Conservation (phyloP, 1,140 invertebrate species). For the Drosophila varians region DNA sequence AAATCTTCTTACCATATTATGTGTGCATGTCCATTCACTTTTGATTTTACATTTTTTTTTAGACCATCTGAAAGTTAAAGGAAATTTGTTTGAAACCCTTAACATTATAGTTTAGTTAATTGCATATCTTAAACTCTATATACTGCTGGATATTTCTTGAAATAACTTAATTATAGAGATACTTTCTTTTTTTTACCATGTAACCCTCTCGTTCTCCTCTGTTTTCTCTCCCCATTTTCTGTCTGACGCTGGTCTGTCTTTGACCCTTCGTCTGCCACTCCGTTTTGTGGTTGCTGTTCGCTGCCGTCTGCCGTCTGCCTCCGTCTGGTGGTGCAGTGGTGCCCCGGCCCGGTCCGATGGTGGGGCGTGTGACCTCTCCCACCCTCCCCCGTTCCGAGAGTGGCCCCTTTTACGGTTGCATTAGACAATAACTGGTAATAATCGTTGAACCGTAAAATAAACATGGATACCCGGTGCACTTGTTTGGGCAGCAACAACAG, state of each 20-base stretch:
- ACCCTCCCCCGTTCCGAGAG: slow-evolving; percentile 10
- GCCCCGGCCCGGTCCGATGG: slow-evolving; percentile 5
- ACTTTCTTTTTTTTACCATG: slow-evolving; percentile 3
- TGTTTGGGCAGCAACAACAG: slow-evolving; percentile 71
- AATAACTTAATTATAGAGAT: slow-evolving; percentile 5
- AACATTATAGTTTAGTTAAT: no score
- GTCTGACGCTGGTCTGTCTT: slow-evolving; percentile 27
- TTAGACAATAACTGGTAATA: slow-evolving; percentile 82
- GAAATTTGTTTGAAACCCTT: no score
- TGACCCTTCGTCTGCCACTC: slow-evolving; percentile 3
- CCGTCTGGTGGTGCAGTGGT: slow-evolving; percentile 3
- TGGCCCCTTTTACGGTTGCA: slow-evolving; percentile 68
- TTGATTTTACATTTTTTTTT: no score
- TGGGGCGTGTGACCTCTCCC: slow-evolving; percentile 20
- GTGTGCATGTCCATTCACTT: no score
- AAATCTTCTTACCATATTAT: no score
- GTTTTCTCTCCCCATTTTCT: not conserved
- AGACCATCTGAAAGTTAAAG: no score
- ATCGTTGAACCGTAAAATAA: slow-evolving; percentile 82
- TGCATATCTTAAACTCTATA: not conserved
- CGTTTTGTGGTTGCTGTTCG: slow-evolving; percentile 58
- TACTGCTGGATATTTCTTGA: not conserved
- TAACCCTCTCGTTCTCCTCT: slow-evolving; percentile 7
- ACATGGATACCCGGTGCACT: slow-evolving; percentile 79
- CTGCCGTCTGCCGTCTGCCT: slow-evolving; percentile 23